A percentile compares a stretch with the other conserved stretches of the same genome.
Evolutionary conservation across 2,797 vertebrate species (phyloP).

Genomic region (Ptychobarbus kaznakovi): DNA sequence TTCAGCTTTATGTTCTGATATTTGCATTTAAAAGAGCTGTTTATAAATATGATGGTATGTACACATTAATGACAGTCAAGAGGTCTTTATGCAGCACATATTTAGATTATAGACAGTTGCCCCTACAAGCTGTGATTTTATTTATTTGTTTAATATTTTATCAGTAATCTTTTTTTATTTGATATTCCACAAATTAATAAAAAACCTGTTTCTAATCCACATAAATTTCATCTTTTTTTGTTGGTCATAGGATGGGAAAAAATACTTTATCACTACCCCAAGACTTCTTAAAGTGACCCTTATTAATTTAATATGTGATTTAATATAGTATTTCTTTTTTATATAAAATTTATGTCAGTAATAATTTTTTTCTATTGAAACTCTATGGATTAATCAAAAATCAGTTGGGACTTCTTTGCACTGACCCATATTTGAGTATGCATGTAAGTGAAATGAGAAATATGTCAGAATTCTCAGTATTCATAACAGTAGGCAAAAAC

Average conservation of each 20-base stretch:
- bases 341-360: no score
- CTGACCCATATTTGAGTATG: no score
- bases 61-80: background rate
- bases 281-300: no score
- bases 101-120: background rate
- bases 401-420: no score
- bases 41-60: background rate
- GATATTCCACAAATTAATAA: background rate
- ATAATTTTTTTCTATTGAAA: no score
- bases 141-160: background rate
- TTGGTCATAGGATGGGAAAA: background rate
- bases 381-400: no score
- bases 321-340: no score
- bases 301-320: no score
- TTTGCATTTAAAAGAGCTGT: conserved; percentile 6
- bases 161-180: background rate
- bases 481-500: no score
- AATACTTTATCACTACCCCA: background rate
- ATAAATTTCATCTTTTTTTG: background rate
- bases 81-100: background rate
- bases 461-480: no score
- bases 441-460: no score
- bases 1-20: background rate
- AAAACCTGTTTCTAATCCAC: background rate
- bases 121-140: background rate